Evolutionary conservation across 2,888 invertebrate genomes (phyloP).

Genomic region (Calephelis perditalis): DNA sequence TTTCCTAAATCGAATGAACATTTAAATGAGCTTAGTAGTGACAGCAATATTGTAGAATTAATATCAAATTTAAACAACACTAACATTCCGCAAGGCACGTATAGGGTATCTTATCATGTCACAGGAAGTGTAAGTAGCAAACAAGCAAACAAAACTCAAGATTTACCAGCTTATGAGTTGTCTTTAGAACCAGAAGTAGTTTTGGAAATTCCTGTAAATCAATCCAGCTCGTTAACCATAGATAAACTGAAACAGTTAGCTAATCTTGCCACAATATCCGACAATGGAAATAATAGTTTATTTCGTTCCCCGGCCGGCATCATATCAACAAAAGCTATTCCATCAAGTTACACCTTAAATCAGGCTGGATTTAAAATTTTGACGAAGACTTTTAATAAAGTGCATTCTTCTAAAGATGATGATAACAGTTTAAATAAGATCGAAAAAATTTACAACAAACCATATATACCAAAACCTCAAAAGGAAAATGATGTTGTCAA

Average conservation of each 20-base stretch:
- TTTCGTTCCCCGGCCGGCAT: constrained; percentile 68
- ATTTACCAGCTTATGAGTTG: constrained; percentile 63
- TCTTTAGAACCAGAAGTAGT: constrained; percentile 65
- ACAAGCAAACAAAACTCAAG: constrained; percentile 65
- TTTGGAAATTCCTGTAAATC: constrained; percentile 64
- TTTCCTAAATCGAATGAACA: constrained; percentile 60
- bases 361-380: constrained; percentile 82
- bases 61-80: constrained; percentile 33
- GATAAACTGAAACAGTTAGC: constrained; percentile 76
- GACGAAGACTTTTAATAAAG: constrained; percentile 81
- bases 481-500: constrained; percentile 47
- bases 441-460: constrained; percentile 56
- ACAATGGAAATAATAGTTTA: constrained; percentile 70
- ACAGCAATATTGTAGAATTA: constrained; percentile 26
- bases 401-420: constrained; percentile 65
- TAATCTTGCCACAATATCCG: constrained; percentile 75
- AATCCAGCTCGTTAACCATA: constrained; percentile 55
- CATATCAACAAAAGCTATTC: constrained; percentile 80
- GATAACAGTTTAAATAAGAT: constrained; percentile 56
- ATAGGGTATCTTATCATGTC: constrained; percentile 68
- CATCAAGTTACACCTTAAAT: constrained; percentile 79
- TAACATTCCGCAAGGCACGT: constrained; percentile 62
- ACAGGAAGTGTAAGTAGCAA: constrained; percentile 71
- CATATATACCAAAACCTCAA: constrained; percentile 39
- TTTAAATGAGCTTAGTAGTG: constrained; percentile 36